phyloP scores from a whole-genome alignment of 2,888 invertebrate species.

The Actias luna region DNA sequence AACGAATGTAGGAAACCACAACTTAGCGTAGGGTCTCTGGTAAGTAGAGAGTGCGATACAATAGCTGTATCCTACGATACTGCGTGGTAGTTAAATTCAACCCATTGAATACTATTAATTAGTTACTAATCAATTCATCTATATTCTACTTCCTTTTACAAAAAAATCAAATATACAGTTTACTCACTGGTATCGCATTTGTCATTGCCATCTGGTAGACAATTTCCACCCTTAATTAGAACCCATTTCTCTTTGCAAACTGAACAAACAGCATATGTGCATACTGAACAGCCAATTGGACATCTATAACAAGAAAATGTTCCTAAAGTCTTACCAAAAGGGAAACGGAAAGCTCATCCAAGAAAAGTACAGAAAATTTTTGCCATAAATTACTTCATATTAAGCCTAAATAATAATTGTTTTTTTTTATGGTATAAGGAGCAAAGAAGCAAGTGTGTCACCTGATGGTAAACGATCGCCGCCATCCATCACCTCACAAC shows the following conservation, averaged over 20 bases:
- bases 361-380: neutral
- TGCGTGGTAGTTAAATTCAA: neutral
- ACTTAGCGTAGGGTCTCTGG: too few relatives aligned
- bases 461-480: too few relatives aligned
- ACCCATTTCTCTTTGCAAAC: constrained; percentile 89
- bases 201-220: constrained; percentile 87
- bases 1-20: too few relatives aligned
- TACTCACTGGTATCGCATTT: constrained; percentile 88
- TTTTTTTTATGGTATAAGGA: too few relatives aligned
- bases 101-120: neutral
- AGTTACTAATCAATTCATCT: neutral
- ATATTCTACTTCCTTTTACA: neutral
- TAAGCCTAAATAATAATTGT: neutral
- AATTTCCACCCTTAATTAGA: constrained; percentile 87
- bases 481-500: too few relatives aligned
- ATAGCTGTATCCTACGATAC: too few relatives aligned
- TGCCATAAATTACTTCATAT: neutral
- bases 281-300: constrained; percentile 89
- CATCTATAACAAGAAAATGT: constrained; percentile 70
- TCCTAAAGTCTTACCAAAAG: neutral
- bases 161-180: constrained; percentile 24
- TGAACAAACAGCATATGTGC: constrained; percentile 86
- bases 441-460: too few relatives aligned
- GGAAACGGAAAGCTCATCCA: neutral
- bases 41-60: too few relatives aligned